Base-by-base conservation (phyloP, 2,888 invertebrate genomes). In the Eremobia ochroleuca region DNA sequence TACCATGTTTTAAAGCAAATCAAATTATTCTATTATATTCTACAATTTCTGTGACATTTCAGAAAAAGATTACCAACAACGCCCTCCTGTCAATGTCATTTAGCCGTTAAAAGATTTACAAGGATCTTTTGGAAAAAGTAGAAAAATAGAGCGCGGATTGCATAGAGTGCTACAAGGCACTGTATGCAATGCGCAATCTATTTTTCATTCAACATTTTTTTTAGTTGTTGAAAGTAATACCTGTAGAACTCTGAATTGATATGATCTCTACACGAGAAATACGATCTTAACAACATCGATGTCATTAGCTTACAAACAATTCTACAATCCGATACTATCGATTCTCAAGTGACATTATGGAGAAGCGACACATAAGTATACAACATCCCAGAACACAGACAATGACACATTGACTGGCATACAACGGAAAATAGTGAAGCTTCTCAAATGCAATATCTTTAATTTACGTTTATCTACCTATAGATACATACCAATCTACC, bases 271-370 rank as follows among this genome's bases (percentile, higher is more conserved):
- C 25, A n/a, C 28, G 11, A 52, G 37, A 40, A 61, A 43, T 25
- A 34, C 11, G 28, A 76, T 34, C 25, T 43, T n/a, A 6, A 76
- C 9, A 6, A 25, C 13, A 68, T n/a, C 25, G 15, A 70, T 46
- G 21, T 37, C 37, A 43, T 37, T 31, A 37, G 46, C 40, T 77
- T 40, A 40, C 40, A 34, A 2, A 65, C 31, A 37, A n/a, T 55
- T 55, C 31, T 61, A 25, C 34, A 25, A 70, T 21, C 21, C 31
- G n/a, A 65, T 71, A 31, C 6, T 8, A 72, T 77, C 15, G 25
- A 49, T 59, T 15, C 46, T 65, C 40, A 78, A 78, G 25, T 58
- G 34, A 28, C 64, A 58, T 40, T 65, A 40, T 55, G 13, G 46
- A 58, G 64, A 65, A 65, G 6, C 2, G 8, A 25, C n/a, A 13